These are phyloP conservation scores for Lipophrys pholis DNA, from an alignment of 2,113 vertebrate species.

Conservation along the genomic window DNA sequence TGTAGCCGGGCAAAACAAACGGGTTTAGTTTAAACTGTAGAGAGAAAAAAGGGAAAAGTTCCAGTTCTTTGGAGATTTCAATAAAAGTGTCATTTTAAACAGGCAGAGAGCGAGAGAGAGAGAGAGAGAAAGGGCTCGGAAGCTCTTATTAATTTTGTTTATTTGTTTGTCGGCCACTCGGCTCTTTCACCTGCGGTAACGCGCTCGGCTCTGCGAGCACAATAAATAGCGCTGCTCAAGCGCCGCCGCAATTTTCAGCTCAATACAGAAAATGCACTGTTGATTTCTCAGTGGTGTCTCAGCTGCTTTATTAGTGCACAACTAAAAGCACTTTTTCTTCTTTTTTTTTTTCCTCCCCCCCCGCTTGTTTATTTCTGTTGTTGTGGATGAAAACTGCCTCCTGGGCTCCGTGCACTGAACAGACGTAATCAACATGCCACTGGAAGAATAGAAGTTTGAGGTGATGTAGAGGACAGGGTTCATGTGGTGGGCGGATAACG, in stretches of 20 bases:
- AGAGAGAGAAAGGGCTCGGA: neutral
- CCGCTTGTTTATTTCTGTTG: conserved; percentile 26
- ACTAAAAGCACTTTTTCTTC: conserved; percentile 23
- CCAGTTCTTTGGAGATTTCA: conserved; percentile 29
- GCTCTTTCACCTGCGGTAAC: conserved; percentile 59
- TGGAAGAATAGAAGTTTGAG: conserved; percentile 30
- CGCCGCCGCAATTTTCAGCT: conserved; percentile 45
- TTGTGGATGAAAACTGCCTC: conserved; percentile 6
- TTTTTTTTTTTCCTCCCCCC: conserved; percentile 2
- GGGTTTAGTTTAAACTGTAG: neutral
- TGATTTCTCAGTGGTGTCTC: conserved; percentile 61
- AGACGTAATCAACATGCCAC: conserved; percentile 49
- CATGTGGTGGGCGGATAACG: neutral
- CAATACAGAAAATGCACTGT: conserved; percentile 54
- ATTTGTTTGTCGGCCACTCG: conserved; percentile 44
- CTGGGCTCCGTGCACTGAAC: conserved; percentile 14
- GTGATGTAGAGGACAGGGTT: conserved; percentile 26
- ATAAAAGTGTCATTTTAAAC: conserved; percentile 25
- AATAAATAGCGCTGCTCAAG: conserved; percentile 56
- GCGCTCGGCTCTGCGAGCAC: conserved; percentile 32
- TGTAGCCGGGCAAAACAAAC: neutral
- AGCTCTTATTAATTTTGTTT: conserved; percentile 46
- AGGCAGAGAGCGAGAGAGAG: neutral
- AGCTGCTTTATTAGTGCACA: conserved; percentile 55
- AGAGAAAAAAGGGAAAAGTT: neutral